These are phyloP conservation scores for Cryptocephalus moraei DNA, from an alignment of 2,888 invertebrate species.

Conservation along the genomic window DNA sequence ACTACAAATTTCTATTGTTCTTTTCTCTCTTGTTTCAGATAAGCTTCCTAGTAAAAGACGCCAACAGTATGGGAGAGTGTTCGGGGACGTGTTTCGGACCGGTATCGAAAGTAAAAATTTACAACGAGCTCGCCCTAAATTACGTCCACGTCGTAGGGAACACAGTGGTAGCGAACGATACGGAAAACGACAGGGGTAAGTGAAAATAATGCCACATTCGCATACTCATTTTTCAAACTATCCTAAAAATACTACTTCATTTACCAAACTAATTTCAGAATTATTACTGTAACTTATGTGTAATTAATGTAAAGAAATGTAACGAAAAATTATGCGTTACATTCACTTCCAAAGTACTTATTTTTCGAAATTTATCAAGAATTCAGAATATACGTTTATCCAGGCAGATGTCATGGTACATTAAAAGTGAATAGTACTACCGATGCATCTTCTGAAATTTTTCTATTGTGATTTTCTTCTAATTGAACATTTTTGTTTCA, in stretches of 20 bases:
- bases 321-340: too few species aligned
- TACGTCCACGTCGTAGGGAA: slow-evolving; percentile 22
- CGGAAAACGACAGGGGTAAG: slow-evolving; percentile 6
- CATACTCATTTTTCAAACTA: too few species aligned
- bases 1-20: neutral
- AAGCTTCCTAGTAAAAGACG: slow-evolving; percentile 14
- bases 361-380: too few species aligned
- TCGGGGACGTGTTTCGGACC: slow-evolving; percentile 16
- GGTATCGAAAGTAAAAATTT: slow-evolving; percentile 18
- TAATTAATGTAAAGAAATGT: too few species aligned
- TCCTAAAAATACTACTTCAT: neutral
- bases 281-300: too few species aligned
- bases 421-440: too few species aligned
- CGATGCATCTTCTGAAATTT: too few species aligned
- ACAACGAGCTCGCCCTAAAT: slow-evolving; percentile 19
- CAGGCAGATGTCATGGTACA: too few species aligned
- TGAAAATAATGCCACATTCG: slow-evolving; percentile 1
- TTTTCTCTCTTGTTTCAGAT: slow-evolving; percentile 16
- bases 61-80: slow-evolving; percentile 12
- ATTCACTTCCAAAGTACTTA: too few species aligned
- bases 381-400: too few species aligned
- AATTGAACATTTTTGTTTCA: slow-evolving; percentile 8
- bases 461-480: too few species aligned
- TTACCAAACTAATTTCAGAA: too few species aligned
- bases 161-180: slow-evolving; percentile 17